Percentiles rank a stretch among this genome's conserved stretches.
These are phyloP conservation scores for Hemicordylus capensis DNA, from an alignment of 2,113 vertebrate genomes.

Conservation along the genomic window DNA sequence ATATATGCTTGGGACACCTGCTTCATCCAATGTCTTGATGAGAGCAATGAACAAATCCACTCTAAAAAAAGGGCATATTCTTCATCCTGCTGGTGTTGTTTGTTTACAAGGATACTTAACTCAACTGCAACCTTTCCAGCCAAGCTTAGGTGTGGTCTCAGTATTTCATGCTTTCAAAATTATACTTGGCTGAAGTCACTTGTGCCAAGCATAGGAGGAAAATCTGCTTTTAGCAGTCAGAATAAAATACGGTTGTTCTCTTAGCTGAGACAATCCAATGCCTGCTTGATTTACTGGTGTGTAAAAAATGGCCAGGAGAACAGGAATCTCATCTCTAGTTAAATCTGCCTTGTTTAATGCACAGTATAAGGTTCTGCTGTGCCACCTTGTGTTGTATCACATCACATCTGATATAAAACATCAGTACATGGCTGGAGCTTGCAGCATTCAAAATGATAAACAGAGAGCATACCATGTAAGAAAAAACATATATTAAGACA, in stretches of 20 bases:
- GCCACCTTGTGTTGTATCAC: conserved; percentile 78
- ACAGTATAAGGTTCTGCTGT: conserved; percentile 68
- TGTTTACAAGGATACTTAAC: conserved; percentile 46
- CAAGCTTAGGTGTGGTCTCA: background rate
- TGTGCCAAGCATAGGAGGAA: background rate
- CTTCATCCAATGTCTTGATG: conserved; percentile 36
- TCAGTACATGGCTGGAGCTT: conserved; percentile 19
- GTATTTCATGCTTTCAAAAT: conserved; percentile 7
- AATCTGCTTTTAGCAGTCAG: conserved; percentile 1
- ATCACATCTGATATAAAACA: conserved; percentile 54
- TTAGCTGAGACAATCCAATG: conserved; percentile 32
- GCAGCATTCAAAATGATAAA: conserved; percentile 37
- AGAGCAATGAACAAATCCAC: conserved; percentile 42
- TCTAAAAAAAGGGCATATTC: conserved; percentile 42
- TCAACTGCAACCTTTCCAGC: conserved; percentile 10
- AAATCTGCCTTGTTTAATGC: conserved; percentile 47
- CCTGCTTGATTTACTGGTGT: conserved; percentile 45
- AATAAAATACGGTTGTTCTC: conserved; percentile 12
- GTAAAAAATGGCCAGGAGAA: conserved; percentile 36
- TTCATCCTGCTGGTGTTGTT: conserved; percentile 35
- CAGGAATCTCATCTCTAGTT: conserved; percentile 59
- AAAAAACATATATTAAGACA: background rate
- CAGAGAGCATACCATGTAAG: conserved; percentile 9
- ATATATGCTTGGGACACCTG: conserved; percentile 20
- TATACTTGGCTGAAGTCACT: background rate